Evolutionary conservation across 2,888 invertebrate genomes (phyloP), one percentile per base, ranked within the genome.

Genomic region (Mechanitis mazaeus): DNA sequence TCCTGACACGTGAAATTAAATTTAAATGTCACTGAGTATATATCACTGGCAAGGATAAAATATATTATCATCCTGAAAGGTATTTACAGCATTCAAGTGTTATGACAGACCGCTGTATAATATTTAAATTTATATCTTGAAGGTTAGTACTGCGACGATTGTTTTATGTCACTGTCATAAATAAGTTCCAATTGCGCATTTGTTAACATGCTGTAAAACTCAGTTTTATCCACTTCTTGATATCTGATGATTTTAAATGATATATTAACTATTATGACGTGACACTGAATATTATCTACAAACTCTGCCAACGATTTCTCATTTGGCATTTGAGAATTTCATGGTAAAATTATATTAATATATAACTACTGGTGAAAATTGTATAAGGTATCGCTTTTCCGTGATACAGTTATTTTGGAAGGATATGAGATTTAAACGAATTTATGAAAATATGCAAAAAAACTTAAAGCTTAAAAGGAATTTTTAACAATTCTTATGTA

Each of bases 141-240:
- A 50, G 50, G 31, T 50, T 50, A 50, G 28, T 28, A 31, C 31
- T 31, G 20, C 31, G 50, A 5, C 31, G 50, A 50, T 31, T 50
- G 50, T 7, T 50, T 50, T 50, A 50, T 50, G 31, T 50, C 31
- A 50, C 31, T 31, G 31, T 31, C 50, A 50, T 50, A 50, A 50
- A 50, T 50, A 50, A 50, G 28, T 31, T 50, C 9, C 50, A 31
- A 50, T 50, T 31, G 50, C 28, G 6, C 50, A 31, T 50, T 31
- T 31, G 31, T 50, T 31, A 31, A 50, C 28, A 50, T 11, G 31
- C 28, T 50, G 31, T 31, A 50, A 42, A 50, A 50, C 31, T 50
- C 28, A 28, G 6, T 50, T 50, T 50, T 50, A 50, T 11, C 31
- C 50, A 31, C 50, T 31, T 31, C 28, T 50, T 50, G 31, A 31